Percentiles rank a stretch among this genome's conserved stretches.
Conservation (phyloP, 2,113 vertebrate genomes). For the Isurus oxyrinchus region DNA sequence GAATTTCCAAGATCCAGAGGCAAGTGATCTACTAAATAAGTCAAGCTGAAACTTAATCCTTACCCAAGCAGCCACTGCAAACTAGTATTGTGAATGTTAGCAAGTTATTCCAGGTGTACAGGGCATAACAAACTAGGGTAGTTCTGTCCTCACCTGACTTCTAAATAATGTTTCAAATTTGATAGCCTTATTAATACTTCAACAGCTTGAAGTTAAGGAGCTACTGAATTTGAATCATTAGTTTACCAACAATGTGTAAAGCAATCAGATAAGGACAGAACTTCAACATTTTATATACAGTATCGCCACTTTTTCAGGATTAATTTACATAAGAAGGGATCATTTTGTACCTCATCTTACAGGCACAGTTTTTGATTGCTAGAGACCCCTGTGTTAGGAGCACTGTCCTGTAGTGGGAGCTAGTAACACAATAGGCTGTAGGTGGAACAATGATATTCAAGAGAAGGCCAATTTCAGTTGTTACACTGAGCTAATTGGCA, state of each 20-base stretch:
- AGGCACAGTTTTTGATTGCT: background rate
- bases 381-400: background rate
- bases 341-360: background rate
- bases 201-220: background rate
- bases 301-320: background rate
- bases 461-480: background rate
- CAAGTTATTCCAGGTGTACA: background rate
- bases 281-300: background rate
- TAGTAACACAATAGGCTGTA: background rate
- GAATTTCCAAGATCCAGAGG: background rate
- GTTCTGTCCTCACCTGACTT: background rate
- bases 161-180: background rate
- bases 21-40: background rate
- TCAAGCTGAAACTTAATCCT: background rate
- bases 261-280: background rate
- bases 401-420: background rate
- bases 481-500: background rate
- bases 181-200: background rate
- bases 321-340: background rate
- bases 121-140: background rate
- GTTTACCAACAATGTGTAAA: background rate
- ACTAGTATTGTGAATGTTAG: background rate
- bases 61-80: background rate
- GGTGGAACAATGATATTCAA: background rate
- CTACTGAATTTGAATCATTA: background rate